Evolutionary conservation across 2,797 vertebrate genomes (phyloP).

Genomic region (Xenops minutus): DNA sequence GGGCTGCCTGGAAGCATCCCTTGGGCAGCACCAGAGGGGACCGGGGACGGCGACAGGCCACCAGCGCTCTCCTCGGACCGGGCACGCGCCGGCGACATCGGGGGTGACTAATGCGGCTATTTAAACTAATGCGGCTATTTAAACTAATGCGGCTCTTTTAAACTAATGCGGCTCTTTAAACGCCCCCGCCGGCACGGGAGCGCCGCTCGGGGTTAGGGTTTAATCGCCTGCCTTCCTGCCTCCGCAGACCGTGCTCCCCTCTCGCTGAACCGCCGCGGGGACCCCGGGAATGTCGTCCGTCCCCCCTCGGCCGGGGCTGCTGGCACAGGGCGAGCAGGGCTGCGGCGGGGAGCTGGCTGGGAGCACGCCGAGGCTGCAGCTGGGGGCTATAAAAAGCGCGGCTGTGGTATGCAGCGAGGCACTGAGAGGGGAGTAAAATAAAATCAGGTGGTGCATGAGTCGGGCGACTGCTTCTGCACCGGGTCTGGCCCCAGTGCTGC

Average conservation of each 20-base stretch:
- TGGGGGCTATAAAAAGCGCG: constrained; percentile 63
- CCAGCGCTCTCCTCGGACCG: background rate
- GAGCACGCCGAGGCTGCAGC: constrained; percentile 38
- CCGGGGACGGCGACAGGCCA: background rate
- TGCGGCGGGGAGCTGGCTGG: constrained; percentile 4
- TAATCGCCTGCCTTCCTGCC: constrained; percentile 25
- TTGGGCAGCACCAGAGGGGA: background rate
- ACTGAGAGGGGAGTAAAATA: constrained; percentile 26
- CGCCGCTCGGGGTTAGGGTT: constrained; percentile 1
- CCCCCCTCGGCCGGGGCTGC: background rate
- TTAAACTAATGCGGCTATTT: background rate
- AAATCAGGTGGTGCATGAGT: constrained; percentile 40
- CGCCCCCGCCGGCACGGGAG: constrained; percentile 7
- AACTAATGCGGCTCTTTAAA: background rate
- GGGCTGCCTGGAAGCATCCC: background rate
- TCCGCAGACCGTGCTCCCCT: background rate
- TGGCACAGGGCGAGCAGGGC: background rate
- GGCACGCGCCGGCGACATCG: background rate
- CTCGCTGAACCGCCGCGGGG: background rate
- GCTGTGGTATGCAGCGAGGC: constrained; percentile 41
- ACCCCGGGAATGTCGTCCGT: background rate
- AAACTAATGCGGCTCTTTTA: no score
- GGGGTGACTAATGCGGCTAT: background rate
- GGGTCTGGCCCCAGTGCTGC: background rate
- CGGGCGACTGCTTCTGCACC: background rate